These are phyloP conservation scores for Sinhomidia bicolor DNA, from an alignment of 2,888 invertebrate genomes.

Conservation along the genomic window DNA sequence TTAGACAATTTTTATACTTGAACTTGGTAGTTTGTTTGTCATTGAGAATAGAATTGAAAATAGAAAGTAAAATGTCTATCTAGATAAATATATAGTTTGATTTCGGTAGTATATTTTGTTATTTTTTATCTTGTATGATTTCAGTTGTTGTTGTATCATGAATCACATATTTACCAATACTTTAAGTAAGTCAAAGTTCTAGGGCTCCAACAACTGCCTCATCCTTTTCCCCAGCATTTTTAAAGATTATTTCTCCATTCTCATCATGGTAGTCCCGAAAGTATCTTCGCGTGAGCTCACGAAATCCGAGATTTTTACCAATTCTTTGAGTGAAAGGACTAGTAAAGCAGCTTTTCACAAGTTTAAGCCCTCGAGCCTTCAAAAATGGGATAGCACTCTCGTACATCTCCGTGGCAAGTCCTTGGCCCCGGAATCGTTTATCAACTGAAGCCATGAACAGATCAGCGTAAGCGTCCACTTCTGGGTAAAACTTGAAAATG, in stretches of 20 bases:
- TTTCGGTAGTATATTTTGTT: too few species aligned
- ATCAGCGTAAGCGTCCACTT: slow-evolving; percentile 75
- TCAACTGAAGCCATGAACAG: slow-evolving; percentile 78
- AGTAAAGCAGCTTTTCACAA: slow-evolving; percentile 76
- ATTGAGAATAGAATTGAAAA: too few species aligned
- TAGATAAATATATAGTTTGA: too few species aligned
- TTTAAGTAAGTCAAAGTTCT: slow-evolving; percentile 67
- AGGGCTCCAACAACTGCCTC: slow-evolving; percentile 73
- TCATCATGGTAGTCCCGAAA: slow-evolving; percentile 75
- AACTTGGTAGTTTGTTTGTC: too few species aligned
- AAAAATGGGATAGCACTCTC: slow-evolving; percentile 72
- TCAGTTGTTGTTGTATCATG: background rate
- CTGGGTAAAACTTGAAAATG: slow-evolving; percentile 73
- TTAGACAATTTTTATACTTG: too few species aligned
- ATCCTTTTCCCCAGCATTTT: slow-evolving; percentile 72
- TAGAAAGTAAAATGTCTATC: too few species aligned
- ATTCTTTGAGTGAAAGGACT: slow-evolving; percentile 76
- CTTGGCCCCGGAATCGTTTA: slow-evolving; percentile 75
- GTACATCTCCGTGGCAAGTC: slow-evolving; percentile 76
- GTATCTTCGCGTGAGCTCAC: slow-evolving; percentile 70
- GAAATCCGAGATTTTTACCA: slow-evolving; percentile 76
- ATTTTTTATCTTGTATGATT: too few species aligned
- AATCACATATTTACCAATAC: background rate
- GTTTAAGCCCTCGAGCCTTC: slow-evolving; percentile 71
- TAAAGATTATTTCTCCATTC: slow-evolving; percentile 73